Evolutionary conservation across 2,797 vertebrate species (phyloP).

Genomic region (Gallinago solitaria): DNA sequence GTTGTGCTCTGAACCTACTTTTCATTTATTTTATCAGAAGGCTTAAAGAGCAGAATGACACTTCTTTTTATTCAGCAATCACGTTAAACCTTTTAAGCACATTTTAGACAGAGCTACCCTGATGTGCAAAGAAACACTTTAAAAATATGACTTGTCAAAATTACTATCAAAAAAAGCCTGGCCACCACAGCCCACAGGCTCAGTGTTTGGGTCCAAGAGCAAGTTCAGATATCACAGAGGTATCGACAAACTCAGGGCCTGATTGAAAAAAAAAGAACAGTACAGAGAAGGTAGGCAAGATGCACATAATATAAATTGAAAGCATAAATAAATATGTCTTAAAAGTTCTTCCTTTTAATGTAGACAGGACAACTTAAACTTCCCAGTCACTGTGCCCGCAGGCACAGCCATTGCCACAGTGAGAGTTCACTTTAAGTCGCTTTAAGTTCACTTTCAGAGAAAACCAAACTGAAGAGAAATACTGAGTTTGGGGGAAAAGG

Average conservation of each 20-base stretch:
- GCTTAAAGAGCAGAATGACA: neutral
- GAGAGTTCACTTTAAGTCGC: neutral
- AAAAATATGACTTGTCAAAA: neutral
- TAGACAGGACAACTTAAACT: no score
- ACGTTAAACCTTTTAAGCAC: neutral
- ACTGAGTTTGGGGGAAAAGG: neutral
- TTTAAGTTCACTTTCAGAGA: neutral
- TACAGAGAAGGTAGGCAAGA: neutral
- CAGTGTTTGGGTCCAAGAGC: rapidly evolving
- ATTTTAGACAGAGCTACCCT: neutral
- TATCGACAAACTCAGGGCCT: neutral
- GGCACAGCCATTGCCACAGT: neutral
- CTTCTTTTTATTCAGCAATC: neutral
- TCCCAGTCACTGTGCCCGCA: rapidly evolving
- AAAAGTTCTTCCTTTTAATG: neutral
- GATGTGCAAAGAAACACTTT: neutral
- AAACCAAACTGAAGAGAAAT: neutral
- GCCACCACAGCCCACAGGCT: neutral
- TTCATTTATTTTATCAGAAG: neutral
- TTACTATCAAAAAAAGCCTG: neutral
- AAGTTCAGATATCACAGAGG: neutral
- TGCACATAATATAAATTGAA: neutral
- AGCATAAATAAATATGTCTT: neutral
- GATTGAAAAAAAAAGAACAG: neutral
- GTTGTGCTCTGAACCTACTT: neutral